phyloP scores from a whole-genome alignment of 2,888 invertebrate genomes.

The Andrena hattorfiana region DNA sequence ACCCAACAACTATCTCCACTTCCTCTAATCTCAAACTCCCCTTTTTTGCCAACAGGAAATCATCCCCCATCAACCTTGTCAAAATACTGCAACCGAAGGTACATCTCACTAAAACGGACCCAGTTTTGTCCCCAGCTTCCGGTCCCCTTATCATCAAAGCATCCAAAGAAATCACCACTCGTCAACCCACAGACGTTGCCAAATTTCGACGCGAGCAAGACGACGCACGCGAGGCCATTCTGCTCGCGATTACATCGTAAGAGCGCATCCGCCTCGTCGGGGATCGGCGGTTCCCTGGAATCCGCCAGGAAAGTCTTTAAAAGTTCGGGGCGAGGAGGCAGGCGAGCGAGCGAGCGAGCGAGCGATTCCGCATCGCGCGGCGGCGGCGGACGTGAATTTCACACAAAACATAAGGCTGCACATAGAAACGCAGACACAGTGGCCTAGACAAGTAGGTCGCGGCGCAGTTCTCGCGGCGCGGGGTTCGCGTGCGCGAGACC shows the following conservation, averaged over 20 bases:
- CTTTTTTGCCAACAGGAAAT: no score
- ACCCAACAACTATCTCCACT: no score
- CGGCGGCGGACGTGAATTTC: slow-evolving; percentile 65
- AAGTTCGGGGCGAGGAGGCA: slow-evolving; percentile 21
- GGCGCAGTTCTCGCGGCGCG: slow-evolving; percentile 80
- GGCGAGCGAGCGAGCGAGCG: slow-evolving; percentile 23
- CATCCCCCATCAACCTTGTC: no score
- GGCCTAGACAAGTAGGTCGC: slow-evolving; percentile 84
- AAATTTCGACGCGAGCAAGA: slow-evolving; percentile 5
- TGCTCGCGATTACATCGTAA: slow-evolving; percentile 23
- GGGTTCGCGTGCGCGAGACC: slow-evolving; percentile 70
- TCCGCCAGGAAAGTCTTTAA: slow-evolving; percentile 56
- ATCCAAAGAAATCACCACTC: no score
- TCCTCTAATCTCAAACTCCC: no score
- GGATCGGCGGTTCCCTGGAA: slow-evolving; percentile 59
- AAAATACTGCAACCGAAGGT: no score
- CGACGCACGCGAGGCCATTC: not conserved
- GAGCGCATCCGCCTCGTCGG: slow-evolving; percentile 60
- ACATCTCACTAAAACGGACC: no score
- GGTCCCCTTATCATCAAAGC: no score
- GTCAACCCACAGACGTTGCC: not conserved
- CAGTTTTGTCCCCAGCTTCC: no score
- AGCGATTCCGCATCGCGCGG: slow-evolving; percentile 52
- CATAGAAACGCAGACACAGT: slow-evolving; percentile 80
- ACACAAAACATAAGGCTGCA: slow-evolving; percentile 73